phyloP scores from a whole-genome alignment of 2,113 vertebrate genomes.

The Oostethus manadensis region DNA sequence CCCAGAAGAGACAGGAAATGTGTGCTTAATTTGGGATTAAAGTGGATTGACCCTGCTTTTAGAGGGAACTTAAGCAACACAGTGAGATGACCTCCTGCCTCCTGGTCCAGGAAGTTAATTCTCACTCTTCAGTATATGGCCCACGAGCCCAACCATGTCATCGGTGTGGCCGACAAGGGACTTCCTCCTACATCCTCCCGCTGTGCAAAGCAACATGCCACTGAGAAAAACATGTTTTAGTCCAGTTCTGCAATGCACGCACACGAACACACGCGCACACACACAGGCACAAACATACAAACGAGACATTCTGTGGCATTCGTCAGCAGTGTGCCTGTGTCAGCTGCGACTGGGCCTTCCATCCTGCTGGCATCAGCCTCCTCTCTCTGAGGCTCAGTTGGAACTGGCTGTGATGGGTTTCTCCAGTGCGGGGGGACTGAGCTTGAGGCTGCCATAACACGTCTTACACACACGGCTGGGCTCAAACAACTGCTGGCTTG shows the following conservation, averaged over 20 bases:
- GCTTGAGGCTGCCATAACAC: slow-evolving; percentile 87
- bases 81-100: slow-evolving; percentile 32
- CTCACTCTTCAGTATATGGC: slow-evolving; percentile 25
- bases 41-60: slow-evolving; percentile 5
- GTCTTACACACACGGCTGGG: slow-evolving; percentile 90
- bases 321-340: slow-evolving; percentile 18
- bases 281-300: slow-evolving; percentile 13
- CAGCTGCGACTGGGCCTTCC: slow-evolving; percentile 7
- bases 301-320: slow-evolving; percentile 49
- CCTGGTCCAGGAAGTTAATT: slow-evolving; percentile 34
- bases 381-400: slow-evolving; percentile 70
- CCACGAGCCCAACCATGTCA: slow-evolving; percentile 21
- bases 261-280: slow-evolving; percentile 17
- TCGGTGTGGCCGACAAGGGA: slow-evolving; percentile 10
- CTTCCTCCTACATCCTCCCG: slow-evolving; percentile 8
- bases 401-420: slow-evolving; percentile 90
- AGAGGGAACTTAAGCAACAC: slow-evolving; percentile 15
- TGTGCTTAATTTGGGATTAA: background rate
- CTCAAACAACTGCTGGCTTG: slow-evolving; percentile 96
- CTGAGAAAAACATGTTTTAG: slow-evolving; percentile 37
- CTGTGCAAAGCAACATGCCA: slow-evolving; percentile 7
- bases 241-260: slow-evolving; percentile 20
- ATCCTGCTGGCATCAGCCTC: background rate
- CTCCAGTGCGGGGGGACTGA: slow-evolving; percentile 75
- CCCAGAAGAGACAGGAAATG: background rate